Evolutionary conservation across 2,113 vertebrate genomes (phyloP).

Genomic region (Pterocles burchelli): DNA sequence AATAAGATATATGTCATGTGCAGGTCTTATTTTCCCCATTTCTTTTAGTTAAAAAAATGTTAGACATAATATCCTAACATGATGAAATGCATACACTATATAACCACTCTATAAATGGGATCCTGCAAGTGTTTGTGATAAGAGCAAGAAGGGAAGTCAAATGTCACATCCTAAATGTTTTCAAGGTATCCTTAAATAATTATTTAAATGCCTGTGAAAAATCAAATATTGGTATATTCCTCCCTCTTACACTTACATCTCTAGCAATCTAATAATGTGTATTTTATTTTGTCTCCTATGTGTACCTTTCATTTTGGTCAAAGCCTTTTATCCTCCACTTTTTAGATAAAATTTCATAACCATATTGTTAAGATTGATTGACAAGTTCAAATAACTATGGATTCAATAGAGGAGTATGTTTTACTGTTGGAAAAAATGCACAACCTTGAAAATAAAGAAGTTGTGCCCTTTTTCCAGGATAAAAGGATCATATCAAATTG

Average conservation of each 20-base stretch:
- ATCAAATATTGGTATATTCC: conserved; percentile 63
- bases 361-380: conserved; percentile 71
- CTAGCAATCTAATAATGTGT: conserved; percentile 54
- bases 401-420: conserved; percentile 63
- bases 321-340: conserved; percentile 72
- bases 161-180: conserved; percentile 45
- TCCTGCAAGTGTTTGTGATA: conserved; percentile 18
- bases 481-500: conserved; percentile 72
- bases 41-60: not conserved
- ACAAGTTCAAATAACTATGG: conserved; percentile 72
- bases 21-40: not conserved
- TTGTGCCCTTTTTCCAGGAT: conserved; percentile 66
- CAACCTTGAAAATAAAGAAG: conserved; percentile 78
- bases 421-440: conserved; percentile 64
- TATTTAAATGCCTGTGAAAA: conserved; percentile 57
- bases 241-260: conserved; percentile 19
- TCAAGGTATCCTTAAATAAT: conserved; percentile 61
- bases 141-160: conserved; percentile 62
- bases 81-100: not conserved
- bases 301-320: conserved; percentile 71
- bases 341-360: conserved; percentile 70
- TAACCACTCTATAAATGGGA: not conserved
- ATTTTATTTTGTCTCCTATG: conserved; percentile 52
- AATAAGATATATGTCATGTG: no score
- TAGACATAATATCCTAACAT: conserved; percentile 11